A percentile compares a stretch with the other conserved stretches of the same genome.
phyloP scores from a whole-genome alignment of 2,888 invertebrate genomes.

The Sylvicola fuscatus region DNA sequence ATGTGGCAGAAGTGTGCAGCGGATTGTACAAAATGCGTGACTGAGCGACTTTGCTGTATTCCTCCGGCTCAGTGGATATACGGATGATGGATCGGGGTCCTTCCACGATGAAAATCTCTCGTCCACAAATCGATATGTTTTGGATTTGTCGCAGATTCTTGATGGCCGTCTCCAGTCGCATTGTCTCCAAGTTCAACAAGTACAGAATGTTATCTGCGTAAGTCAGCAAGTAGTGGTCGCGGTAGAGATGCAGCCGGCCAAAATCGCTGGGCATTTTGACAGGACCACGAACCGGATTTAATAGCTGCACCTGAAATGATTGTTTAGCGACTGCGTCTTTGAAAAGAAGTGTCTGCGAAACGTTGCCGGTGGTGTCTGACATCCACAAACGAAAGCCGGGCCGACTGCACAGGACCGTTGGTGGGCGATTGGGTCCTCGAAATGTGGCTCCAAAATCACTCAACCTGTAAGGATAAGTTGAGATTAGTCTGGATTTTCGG shows the following conservation, averaged over 20 bases:
- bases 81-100: conserved; percentile 57
- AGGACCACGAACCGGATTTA: conserved; percentile 38
- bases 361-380: conserved; percentile 50
- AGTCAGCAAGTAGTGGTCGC: conserved; percentile 51
- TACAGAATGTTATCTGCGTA: conserved; percentile 49
- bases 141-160: conserved; percentile 29
- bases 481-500: conserved; percentile 3
- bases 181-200: conserved; percentile 50
- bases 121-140: conserved; percentile 18
- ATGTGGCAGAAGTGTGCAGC: conserved; percentile 15
- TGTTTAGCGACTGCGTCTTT: conserved; percentile 35
- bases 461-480: conserved; percentile 22
- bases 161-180: conserved; percentile 43
- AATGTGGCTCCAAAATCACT: conserved; percentile 44
- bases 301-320: conserved; percentile 41
- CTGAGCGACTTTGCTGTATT: conserved; percentile 25
- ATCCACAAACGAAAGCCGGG: conserved; percentile 74
- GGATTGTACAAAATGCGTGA: conserved; percentile 21
- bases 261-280: conserved; percentile 27
- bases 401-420: conserved; percentile 45
- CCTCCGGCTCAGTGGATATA: conserved; percentile 54
- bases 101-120: conserved; percentile 65
- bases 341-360: conserved; percentile 68
- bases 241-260: conserved; percentile 41
- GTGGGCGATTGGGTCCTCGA: conserved; percentile 15